phyloP scores from a whole-genome alignment of 2,797 vertebrate species.

The Rhynchonycteris naso region DNA sequence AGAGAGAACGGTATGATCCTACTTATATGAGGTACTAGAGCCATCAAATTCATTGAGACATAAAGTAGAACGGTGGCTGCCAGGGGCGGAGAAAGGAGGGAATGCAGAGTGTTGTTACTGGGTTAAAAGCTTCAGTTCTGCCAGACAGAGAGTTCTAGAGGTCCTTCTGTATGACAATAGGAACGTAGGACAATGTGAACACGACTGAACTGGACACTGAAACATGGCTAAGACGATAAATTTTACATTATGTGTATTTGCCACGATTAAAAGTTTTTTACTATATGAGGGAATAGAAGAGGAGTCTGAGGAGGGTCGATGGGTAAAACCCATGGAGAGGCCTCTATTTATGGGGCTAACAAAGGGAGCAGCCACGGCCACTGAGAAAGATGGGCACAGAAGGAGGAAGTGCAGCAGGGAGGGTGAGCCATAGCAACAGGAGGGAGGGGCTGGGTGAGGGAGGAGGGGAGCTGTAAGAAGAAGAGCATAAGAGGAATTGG shows the following conservation, averaged over 20 bases:
- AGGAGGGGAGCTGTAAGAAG: background rate
- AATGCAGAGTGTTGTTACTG: background rate
- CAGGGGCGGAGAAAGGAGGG: background rate
- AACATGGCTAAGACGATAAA: background rate
- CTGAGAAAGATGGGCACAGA: background rate
- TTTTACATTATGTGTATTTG: background rate
- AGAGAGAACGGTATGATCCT: background rate
- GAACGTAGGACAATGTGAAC: background rate
- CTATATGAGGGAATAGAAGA: background rate
- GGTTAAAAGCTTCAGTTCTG: background rate
- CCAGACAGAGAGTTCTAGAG: background rate
- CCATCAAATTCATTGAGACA: background rate
- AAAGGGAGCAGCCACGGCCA: background rate
- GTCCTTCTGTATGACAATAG: background rate
- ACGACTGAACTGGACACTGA: background rate
- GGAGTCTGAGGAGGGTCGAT: background rate
- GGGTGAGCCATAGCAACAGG: background rate
- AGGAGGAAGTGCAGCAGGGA: background rate
- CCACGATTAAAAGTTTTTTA: background rate
- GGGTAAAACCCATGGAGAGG: background rate
- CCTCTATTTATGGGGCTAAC: background rate
- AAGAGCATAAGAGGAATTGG: background rate
- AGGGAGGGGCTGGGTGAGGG: fast-evolving
- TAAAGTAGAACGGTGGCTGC: background rate
- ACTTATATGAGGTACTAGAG: background rate